A percentile compares a stretch with the other conserved stretches of the same genome.
Conservation (phyloP, 2,888 invertebrate genomes). For the Xestia rhomboidea region DNA sequence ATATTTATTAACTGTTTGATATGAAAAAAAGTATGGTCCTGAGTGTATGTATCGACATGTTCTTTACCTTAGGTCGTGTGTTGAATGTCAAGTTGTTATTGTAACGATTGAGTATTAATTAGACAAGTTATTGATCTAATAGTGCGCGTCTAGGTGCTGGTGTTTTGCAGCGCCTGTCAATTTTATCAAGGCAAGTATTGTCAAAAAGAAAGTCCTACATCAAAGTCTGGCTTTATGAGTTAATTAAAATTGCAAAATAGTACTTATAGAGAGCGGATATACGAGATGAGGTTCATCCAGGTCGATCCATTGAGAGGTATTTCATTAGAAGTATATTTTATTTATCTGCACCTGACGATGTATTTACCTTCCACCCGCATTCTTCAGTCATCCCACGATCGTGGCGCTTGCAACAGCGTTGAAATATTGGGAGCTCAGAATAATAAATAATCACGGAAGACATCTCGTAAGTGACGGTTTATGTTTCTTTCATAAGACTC, state of each 20-base stretch:
- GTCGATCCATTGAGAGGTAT: not conserved
- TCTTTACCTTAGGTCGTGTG: conserved; percentile 12
- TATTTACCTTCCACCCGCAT: too few relatives aligned
- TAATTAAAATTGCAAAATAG: not conserved
- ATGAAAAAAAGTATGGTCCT: conserved; percentile 41
- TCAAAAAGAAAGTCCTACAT: not conserved
- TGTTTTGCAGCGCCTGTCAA: not conserved
- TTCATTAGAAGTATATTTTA: not conserved
- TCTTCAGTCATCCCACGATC: too few relatives aligned
- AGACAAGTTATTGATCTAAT: not conserved
- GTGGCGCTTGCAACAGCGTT: too few relatives aligned
- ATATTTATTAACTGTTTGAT: conserved; percentile 43
- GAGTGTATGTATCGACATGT: conserved; percentile 47
- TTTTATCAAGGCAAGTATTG: not conserved
- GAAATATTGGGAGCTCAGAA: too few relatives aligned
- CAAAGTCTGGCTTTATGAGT: not conserved
- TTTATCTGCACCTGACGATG: too few relatives aligned
- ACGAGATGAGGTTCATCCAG: too few relatives aligned
- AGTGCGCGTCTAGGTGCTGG: not conserved
- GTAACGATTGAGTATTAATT: conserved; percentile 7
- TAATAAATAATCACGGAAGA: too few relatives aligned
- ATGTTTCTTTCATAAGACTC: too few relatives aligned
- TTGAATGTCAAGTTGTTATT: conserved; percentile 24
- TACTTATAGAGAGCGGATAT: not conserved
- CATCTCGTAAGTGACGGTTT: too few relatives aligned